phyloP scores from a whole-genome alignment of 2,113 vertebrate species.

The Malurus elegans region DNA sequence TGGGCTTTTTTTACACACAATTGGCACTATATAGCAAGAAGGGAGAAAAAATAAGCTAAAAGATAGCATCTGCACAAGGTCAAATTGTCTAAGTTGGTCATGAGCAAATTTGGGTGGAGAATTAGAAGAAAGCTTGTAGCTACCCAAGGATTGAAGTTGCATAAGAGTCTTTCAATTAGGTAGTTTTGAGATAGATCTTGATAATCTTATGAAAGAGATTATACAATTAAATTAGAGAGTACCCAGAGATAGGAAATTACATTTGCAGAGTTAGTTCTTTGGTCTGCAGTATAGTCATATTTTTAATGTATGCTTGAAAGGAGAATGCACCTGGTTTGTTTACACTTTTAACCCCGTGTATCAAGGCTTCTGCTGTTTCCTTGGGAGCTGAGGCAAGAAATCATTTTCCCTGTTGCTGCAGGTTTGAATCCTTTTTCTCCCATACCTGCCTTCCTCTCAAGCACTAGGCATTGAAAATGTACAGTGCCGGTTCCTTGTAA shows the following conservation, averaged over 20 bases:
- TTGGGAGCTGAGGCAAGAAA: neutral
- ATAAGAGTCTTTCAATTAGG: conserved; percentile 46
- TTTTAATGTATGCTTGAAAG: neutral
- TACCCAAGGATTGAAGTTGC: conserved; percentile 21
- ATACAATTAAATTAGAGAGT: conserved; percentile 44
- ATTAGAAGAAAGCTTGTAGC: conserved; percentile 21
- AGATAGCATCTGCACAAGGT: neutral
- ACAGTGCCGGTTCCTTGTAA: neutral
- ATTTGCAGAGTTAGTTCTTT: conserved; percentile 19
- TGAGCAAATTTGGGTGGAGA: conserved; percentile 37
- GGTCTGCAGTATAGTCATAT: neutral
- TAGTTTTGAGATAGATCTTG: conserved; percentile 62
- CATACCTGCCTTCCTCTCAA: neutral
- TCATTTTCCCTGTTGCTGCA: neutral
- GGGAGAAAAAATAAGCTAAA: neutral
- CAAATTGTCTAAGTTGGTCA: neutral
- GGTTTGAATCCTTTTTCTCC: neutral
- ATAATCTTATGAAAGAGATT: conserved; percentile 50
- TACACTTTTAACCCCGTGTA: neutral
- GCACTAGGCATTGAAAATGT: neutral
- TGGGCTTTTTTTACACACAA: neutral
- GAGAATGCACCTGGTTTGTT: neutral
- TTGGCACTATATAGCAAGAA: neutral
- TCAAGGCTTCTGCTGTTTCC: neutral
- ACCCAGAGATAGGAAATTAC: conserved; percentile 40